Evolutionary conservation across 2,888 invertebrate genomes (phyloP).

Genomic region (Panzeria rudis): DNA sequence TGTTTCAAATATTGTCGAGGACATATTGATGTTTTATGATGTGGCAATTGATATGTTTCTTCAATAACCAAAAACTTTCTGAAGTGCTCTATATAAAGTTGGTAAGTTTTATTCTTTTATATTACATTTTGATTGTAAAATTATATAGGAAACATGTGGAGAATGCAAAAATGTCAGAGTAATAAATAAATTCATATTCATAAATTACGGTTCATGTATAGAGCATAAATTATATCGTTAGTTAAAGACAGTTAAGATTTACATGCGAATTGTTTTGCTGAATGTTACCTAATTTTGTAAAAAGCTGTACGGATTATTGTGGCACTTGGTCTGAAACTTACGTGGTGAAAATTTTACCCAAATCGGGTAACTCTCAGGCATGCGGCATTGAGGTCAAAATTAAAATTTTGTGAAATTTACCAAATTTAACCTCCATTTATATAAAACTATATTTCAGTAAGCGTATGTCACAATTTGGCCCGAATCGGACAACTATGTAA

Average conservation of each 20-base stretch:
- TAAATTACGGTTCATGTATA: neutral
- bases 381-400: no score
- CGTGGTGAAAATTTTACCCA: no score
- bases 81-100: slow-evolving; percentile 55
- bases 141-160: neutral
- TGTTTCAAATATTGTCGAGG: slow-evolving; percentile 67
- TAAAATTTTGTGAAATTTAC: no score
- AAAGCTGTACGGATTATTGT: no score
- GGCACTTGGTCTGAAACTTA: no score
- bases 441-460: no score
- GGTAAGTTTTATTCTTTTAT: slow-evolving; percentile 24
- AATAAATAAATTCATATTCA: neutral
- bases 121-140: neutral
- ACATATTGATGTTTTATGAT: slow-evolving; percentile 72
- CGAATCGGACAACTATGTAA: no score
- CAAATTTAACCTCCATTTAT: no score
- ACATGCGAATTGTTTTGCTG: neutral
- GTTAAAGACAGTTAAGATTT: slow-evolving; percentile 21
- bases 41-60: slow-evolving; percentile 65
- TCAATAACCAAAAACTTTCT: slow-evolving; percentile 39
- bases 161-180: neutral
- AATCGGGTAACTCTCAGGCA: no score
- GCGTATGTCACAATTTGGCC: no score
- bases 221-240: slow-evolving; percentile 19
- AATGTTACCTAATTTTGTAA: neutral